phyloP scores from a whole-genome alignment of 2,113 vertebrate species.

The Phalacrocorax aristotelis region DNA sequence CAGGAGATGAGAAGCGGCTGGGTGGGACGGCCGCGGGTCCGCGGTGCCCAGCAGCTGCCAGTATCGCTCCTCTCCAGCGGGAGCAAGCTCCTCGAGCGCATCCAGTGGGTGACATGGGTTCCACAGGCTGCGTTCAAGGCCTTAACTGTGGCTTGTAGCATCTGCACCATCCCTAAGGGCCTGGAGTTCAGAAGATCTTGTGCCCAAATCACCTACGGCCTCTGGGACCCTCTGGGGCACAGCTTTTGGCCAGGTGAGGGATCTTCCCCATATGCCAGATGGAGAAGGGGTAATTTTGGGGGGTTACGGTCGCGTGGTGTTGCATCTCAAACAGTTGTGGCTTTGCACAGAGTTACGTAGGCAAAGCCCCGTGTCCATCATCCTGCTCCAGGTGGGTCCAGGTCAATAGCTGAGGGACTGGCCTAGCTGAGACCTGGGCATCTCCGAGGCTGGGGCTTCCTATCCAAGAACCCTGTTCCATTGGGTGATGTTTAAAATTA shows the following conservation, averaged over 20 bases:
- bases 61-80: background rate
- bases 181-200: too few relatives aligned
- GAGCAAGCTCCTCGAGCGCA: background rate
- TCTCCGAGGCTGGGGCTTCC: background rate
- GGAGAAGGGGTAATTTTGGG: background rate
- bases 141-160: rapidly evolving
- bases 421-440: background rate
- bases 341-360: rapidly evolving
- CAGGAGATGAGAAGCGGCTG: background rate
- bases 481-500: background rate
- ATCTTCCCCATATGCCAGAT: rapidly evolving
- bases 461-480: background rate
- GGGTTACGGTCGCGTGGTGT: too few relatives aligned
- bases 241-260: background rate
- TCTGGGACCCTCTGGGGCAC: background rate
- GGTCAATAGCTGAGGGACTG: background rate
- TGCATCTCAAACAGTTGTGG: rapidly evolving
- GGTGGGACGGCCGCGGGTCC: background rate
- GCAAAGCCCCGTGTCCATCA: rapidly evolving
- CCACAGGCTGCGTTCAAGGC: background rate
- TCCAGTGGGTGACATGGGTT: background rate
- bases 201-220: rapidly evolving
- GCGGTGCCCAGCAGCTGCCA: background rate
- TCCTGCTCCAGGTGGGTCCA: background rate
- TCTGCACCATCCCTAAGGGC: rapidly evolving